Base-by-base conservation (phyloP, 2,888 invertebrate species). In the Macrosiphum euphorbiae region DNA sequence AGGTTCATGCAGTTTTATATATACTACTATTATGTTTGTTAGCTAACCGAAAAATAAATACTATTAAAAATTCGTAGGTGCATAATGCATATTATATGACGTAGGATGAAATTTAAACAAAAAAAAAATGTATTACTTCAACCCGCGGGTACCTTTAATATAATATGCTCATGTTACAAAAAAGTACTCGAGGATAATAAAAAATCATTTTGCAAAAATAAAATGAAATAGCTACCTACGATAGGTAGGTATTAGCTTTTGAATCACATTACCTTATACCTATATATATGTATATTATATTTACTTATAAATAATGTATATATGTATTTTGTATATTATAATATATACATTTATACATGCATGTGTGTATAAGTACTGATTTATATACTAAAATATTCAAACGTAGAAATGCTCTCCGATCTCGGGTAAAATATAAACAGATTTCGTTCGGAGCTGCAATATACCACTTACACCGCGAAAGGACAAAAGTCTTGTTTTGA, bases 331-430 rank as follows among this genome's bases (percentile, higher is more conserved):
- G 7, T 78, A 35, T 35, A 35, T 35, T 78, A 20, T 55, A 55
- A 55, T 55, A 55, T 52, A 52, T 67, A n/a, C n/a, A 11, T 67
- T n/a, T 67, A 52, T 88, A 44, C 4, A 89, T 61, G 1, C 47
- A 61, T 26, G 24, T n/a, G 61, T 50, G 2, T 78, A 50, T 47
- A 67, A 47, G 58, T 90, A 91, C 41, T 91, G 84, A 55, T 91
- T 91, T 91, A 91, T 91, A 41, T 55, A 41, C 28, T 11, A 52
- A 41, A 90, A 91, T 24, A 91, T n/a, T 61, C 55, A 58, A 20
- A 35, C 3, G 1, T 47, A 35, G 50, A 55, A 86, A n/a, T 61
- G 7, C 26, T 50, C 87, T 61, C 61, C 85, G 44, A 47, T 91
- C 20, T 11, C 35, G 4, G 5, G 50, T 47, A 41, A 52, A 52